Percentiles rank a stretch among this genome's conserved stretches.
phyloP scores from a whole-genome alignment of 1,140 invertebrate genomes.

The Adoxophyes honmai region DNA sequence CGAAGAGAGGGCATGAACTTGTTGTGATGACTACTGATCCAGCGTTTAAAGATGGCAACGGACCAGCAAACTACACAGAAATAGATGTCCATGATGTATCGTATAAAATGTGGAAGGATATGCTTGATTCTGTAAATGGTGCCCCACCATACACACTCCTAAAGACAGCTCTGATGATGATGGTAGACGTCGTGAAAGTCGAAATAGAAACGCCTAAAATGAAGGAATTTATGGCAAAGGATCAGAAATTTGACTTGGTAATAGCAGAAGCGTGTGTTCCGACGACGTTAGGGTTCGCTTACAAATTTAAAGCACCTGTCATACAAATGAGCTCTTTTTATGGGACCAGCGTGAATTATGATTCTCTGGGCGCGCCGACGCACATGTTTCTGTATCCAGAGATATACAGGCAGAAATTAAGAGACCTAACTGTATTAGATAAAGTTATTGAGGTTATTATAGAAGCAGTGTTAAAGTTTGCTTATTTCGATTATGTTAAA shows the following conservation, averaged over 20 bases:
- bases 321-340: constrained; percentile 43
- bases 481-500: constrained; percentile 8
- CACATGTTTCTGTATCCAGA: constrained; percentile 41
- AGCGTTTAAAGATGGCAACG: constrained; percentile 17
- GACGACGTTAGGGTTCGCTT: constrained; percentile 25
- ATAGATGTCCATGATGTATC: constrained; percentile 40
- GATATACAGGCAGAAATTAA: constrained; percentile 16
- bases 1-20: constrained; percentile 66
- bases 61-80: constrained; percentile 35
- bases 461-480: constrained; percentile 16
- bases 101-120: constrained; percentile 21
- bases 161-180: background rate
- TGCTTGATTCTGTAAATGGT: constrained; percentile 23
- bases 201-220: constrained; percentile 30
- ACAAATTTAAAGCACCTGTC: constrained; percentile 40
- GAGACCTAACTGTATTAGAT: constrained; percentile 30
- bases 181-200: constrained; percentile 19
- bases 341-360: constrained; percentile 20
- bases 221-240: constrained; percentile 26
- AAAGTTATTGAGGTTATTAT: constrained; percentile 28
- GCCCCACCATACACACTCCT: background rate
- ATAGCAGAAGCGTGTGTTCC: constrained; percentile 31
- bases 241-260: constrained; percentile 35
- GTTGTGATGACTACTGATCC: constrained; percentile 50
- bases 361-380: constrained; percentile 22